Evolutionary conservation across 2,797 vertebrate species (phyloP), one percentile per base, ranked within the genome.

Genomic region (Chelonia mydas): DNA sequence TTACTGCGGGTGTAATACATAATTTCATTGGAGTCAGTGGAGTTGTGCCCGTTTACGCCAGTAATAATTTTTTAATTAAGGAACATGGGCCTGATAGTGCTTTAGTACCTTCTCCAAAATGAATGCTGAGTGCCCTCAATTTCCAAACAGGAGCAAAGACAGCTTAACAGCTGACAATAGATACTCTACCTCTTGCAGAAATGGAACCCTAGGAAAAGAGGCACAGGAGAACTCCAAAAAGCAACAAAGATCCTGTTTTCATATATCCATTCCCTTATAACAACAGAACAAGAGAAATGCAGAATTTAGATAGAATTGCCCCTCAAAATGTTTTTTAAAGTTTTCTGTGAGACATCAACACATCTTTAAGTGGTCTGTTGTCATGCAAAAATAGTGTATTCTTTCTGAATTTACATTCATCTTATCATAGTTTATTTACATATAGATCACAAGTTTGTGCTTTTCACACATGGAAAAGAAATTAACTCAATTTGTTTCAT

Each of bases 371-470:
- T 92, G 94, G 92, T 96, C 91, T 94, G 53, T 94, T 95, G 97
- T 97, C 98, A 98, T 98, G 98, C 98, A 98, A 98, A 98, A 98
- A 98, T 97, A 98, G 95, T 94, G 96, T 96, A 96, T 97, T 97
- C 95, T 97, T 94, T 89, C 95, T 89, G 96, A 93, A 91, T 98
- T 98, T 97, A 98, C 97, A 98, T 98, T 98, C 96, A 98, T 98
- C 93, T 97, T 83, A 87, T 94, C 98, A 77, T 91, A 90, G 88
- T 97, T 98, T 98, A 91, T 97, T 97, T 97, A 97, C 96, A 98
- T 31, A 92, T 6, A 96, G 85, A 86, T 94, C 94, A 96, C 90
- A 94, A 86, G 92, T 92, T 98, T 98, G 98, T 98, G 98, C 97
- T 98, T 98, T 95, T 91, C 94, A 97, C 90, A 97, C 88, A 95